Percentiles rank a stretch among this genome's conserved stretches.
Conservation (phyloP, 1,140 invertebrate genomes). For the Saccostrea echinata region DNA sequence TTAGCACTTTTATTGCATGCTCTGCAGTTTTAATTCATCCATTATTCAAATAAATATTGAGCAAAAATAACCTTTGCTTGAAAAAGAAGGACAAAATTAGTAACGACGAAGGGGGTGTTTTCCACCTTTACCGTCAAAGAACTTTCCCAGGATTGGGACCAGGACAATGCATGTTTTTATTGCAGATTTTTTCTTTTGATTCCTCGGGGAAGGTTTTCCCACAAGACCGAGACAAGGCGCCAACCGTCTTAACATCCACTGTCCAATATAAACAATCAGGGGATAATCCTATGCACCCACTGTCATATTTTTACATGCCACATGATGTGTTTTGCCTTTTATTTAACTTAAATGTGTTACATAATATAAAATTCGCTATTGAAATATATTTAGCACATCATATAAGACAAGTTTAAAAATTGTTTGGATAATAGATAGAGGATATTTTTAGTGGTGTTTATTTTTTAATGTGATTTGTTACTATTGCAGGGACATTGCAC, state of each 20-base stretch:
- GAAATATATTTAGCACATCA: not conserved
- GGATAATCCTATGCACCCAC: not conserved
- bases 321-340: not conserved
- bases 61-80: not conserved
- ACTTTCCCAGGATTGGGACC: not conserved
- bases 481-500: slow-evolving; percentile 87
- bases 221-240: not conserved
- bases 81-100: not conserved
- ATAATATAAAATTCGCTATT: not conserved
- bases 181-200: slow-evolving; percentile 5
- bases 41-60: not conserved
- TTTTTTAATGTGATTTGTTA: slow-evolving; percentile 23
- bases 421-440: not conserved
- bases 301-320: not conserved
- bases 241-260: not conserved
- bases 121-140: not conserved
- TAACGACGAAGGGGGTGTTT: not conserved
- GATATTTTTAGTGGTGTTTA: not conserved
- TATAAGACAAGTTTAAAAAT: not conserved
- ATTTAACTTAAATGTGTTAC: not conserved
- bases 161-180: slow-evolving; percentile 17
- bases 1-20: not conserved
- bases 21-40: not conserved
- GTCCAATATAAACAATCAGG: slow-evolving; percentile 5
- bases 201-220: slow-evolving; percentile 14